Evolutionary conservation across 2,888 invertebrate species (phyloP), one percentile per base, ranked within the genome.

Genomic region (Athrips mouffetella): DNA sequence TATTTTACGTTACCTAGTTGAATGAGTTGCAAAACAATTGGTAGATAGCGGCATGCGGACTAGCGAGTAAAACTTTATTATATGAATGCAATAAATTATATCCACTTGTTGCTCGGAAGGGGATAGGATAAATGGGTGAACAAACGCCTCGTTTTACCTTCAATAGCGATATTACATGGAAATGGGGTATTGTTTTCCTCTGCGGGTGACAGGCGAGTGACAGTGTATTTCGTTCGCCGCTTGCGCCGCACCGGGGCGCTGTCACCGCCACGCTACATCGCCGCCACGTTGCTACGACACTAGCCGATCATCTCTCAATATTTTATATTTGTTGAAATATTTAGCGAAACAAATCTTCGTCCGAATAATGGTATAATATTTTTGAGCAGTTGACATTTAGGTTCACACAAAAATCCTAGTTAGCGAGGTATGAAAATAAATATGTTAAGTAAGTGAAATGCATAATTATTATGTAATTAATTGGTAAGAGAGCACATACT

Each of bases 101-200:
- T 54, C 49, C 54, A 58, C 62, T 58, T 62, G 59, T 59, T 58
- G 58, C 57, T 42, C 49, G 63, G 66, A 62, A 64, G 67, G 70
- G 62, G 65, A 7, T n/a, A n/a, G 23, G 18, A 45, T 45, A 67
- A 63, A 59, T 63, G 61, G 45, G 33, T 58, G 79, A 76, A 76
- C 74, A 76, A 65, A 66, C 58, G 62, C 62, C 59, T 65, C 79
- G 80, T 73, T 76, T 64, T 65, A 73, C 80, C 82, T 80, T 73
- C 75, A 69, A 83, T 81, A 73, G 72, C 73, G 71, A 74, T 76
- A 82, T 81, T 77, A 75, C 71, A 75, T 76, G 69, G 74, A 75
- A 78, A 80, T 76, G 78, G 71, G 58, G 73, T 75, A 82, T 82
- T 80, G 80, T 80, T 79, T 73, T 68, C 67, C 68, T 60, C 66